These are phyloP conservation scores for Melipona quadrifasciata DNA, from an alignment of 1,140 invertebrate species.

Conservation along the genomic window DNA sequence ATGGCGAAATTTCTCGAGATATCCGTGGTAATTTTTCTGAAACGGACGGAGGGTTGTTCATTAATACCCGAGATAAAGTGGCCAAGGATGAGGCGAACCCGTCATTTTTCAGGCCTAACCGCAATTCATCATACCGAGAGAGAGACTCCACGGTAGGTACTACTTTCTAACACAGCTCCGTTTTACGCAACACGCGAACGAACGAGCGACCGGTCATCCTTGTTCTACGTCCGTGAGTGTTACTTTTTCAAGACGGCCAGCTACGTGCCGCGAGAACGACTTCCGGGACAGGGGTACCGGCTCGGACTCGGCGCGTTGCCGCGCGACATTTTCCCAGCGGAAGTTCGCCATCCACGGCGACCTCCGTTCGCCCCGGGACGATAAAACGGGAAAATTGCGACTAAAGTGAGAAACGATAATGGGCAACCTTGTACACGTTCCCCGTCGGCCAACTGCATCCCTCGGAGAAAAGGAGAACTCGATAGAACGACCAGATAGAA, in stretches of 20 bases:
- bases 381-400: conserved; percentile 33
- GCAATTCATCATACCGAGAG: background rate
- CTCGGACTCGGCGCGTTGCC: background rate
- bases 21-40: too few relatives aligned
- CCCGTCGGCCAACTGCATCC: background rate
- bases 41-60: too few relatives aligned
- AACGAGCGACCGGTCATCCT: background rate
- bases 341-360: background rate
- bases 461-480: background rate
- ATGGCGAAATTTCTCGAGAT: background rate
- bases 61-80: too few relatives aligned
- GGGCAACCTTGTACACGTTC: conserved; percentile 14
- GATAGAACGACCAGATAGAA: background rate
- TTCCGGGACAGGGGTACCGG: background rate
- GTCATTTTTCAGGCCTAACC: background rate
- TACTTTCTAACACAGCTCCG: too few relatives aligned
- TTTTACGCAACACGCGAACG: too few relatives aligned
- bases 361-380: background rate
- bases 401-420: conserved; percentile 29
- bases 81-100: background rate
- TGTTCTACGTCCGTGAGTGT: background rate
- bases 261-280: background rate
- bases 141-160: background rate
- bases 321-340: conserved; percentile 15
- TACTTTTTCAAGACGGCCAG: background rate